Base-by-base conservation (phyloP, 2,113 vertebrate species). In the Dipodomys ordii region DNA sequence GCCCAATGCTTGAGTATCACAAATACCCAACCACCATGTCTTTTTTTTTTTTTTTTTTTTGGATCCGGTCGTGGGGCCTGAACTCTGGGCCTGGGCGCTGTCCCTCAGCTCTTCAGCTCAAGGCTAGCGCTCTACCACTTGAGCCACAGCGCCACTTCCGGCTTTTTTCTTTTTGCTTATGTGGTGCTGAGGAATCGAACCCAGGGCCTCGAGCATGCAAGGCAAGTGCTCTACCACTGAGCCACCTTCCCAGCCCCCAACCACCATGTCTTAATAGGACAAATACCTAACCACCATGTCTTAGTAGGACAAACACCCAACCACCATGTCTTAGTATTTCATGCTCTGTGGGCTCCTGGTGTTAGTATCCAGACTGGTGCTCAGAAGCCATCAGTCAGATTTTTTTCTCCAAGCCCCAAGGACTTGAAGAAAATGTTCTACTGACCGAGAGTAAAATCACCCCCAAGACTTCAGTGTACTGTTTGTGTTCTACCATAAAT, bases 401-500 rank as follows among this genome's bases (percentile, higher is more conserved):
- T 68, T 46, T 12, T 49, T 46, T 72, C 49, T 90, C n/a, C 65
- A 2, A 49, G 25, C 25, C 23, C 74, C 65, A 71, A 71, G 28
- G 30, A 85, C 28, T 39, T 86, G 60, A 49, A 85, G 71, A 90
- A 92, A 91, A 95, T 78, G 12, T 73, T 79, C 30, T 18, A 44
- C 12, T 62, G 64, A 81, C 76, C 87, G 92, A 89, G 94, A 95
- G 57, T 82, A 83, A 90, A 94, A 90, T 84, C 68, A 87, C 30
- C 7, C 53, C 35, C 19, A 25, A 57, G 67, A 13, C 35, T 73
- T 72, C 84, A 88, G 49, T 92, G 90, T 81, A 68, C 35, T 91
- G n/a, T 91, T 95, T 85, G 39, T 87, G 57, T 94, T 44, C 95
- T 92, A 71, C 0, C 9, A 84, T 96, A 97, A 96, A 97, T 95